phyloP scores from a whole-genome alignment of 2,113 vertebrate genomes.

The Scortum barcoo region DNA sequence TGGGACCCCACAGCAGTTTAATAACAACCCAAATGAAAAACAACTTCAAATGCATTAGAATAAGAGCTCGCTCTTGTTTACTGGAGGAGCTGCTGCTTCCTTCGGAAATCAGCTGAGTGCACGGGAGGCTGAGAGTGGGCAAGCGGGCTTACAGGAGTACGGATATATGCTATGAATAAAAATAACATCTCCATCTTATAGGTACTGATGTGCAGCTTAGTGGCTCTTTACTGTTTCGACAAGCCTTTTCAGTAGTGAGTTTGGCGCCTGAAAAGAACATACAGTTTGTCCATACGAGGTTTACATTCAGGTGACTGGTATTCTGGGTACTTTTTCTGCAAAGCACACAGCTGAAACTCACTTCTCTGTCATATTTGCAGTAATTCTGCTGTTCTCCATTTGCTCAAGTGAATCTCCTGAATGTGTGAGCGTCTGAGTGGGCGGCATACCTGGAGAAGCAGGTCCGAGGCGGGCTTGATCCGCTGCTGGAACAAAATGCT shows the following conservation, averaged over 20 bases:
- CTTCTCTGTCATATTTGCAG: too few species aligned
- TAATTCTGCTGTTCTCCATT: background rate
- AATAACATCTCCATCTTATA: background rate
- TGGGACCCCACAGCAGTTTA: slow-evolving; percentile 32
- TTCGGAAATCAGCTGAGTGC: background rate
- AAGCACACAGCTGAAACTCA: too few species aligned
- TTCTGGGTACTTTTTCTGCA: background rate
- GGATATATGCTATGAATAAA: background rate
- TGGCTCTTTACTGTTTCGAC: background rate
- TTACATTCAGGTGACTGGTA: background rate
- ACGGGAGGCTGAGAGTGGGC: background rate
- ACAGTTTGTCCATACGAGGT: background rate
- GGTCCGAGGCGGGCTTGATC: slow-evolving; percentile 90
- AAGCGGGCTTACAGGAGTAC: background rate
- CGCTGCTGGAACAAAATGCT: slow-evolving; percentile 92
- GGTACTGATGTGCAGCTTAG: background rate
- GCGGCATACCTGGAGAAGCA: slow-evolving; percentile 90
- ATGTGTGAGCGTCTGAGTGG: background rate
- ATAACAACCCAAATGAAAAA: slow-evolving; percentile 48
- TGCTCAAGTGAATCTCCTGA: background rate
- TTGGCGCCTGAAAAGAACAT: background rate
- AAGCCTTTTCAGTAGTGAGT: background rate
- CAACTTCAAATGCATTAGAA: slow-evolving; percentile 38
- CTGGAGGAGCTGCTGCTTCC: slow-evolving; percentile 1
- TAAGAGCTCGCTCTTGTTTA: background rate